Percentiles rank a stretch among this genome's conserved stretches.
Conservation (phyloP, 2,113 vertebrate genomes). For the Dipodomys ordii region DNA sequence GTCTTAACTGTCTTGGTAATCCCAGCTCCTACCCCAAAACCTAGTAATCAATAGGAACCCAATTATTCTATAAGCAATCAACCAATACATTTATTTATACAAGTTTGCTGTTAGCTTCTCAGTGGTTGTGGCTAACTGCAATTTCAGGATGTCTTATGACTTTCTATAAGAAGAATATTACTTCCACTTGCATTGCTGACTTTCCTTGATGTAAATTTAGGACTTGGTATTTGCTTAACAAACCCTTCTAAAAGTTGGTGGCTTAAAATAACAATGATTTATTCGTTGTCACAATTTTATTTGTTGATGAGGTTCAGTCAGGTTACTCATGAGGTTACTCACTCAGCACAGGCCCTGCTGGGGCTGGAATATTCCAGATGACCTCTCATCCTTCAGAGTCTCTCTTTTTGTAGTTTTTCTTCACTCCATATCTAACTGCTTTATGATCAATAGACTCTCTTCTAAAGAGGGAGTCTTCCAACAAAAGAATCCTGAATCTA, state of each 20-base stretch:
- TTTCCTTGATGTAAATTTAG: slow-evolving; percentile 60
- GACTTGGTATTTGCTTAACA: slow-evolving; percentile 23
- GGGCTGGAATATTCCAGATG: background rate
- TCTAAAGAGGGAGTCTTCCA: background rate
- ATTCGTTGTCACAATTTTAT: background rate
- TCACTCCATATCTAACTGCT: background rate
- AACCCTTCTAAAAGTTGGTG: background rate
- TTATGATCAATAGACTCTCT: background rate
- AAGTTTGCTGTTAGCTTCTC: background rate
- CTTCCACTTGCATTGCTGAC: background rate
- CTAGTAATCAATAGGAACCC: background rate
- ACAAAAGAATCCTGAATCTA: background rate
- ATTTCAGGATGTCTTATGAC: background rate
- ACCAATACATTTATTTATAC: background rate
- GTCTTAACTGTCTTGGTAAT: slow-evolving; percentile 6
- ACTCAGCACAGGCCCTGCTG: background rate
- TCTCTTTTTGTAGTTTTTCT: background rate
- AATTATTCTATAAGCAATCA: background rate
- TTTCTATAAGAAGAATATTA: slow-evolving; percentile 9
- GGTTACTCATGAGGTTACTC: background rate
- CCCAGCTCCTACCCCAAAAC: background rate
- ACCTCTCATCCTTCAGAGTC: background rate
- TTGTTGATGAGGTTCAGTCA: background rate
- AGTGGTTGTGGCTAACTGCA: background rate
- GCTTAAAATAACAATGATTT: slow-evolving; percentile 1